Evolutionary conservation across 2,888 invertebrate genomes (phyloP).

Genomic region (Brachyptera putata): DNA sequence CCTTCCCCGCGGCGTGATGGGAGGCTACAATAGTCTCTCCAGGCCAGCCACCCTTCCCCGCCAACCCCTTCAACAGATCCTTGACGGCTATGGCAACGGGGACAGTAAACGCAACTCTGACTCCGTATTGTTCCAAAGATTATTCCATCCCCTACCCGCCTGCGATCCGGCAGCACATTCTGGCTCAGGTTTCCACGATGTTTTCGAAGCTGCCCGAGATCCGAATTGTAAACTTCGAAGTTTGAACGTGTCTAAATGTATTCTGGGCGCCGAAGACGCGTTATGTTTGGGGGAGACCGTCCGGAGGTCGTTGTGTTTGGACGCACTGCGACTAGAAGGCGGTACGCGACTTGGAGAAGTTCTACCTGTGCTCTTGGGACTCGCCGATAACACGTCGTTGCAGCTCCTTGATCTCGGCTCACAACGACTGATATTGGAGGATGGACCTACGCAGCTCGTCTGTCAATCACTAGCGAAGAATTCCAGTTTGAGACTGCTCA

Average conservation of each 20-base stretch:
- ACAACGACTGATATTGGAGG: conserved; percentile 51
- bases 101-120: conserved; percentile 52
- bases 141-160: conserved; percentile 51
- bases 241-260: conserved; percentile 54
- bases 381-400: conserved; percentile 51
- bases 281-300: conserved; percentile 54
- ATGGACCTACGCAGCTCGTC: conserved; percentile 48
- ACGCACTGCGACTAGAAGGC: conserved; percentile 52
- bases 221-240: conserved; percentile 51
- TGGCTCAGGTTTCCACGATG: conserved; percentile 47
- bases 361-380: conserved; percentile 51
- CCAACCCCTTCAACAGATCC: conserved; percentile 46
- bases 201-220: conserved; percentile 48
- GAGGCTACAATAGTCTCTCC: conserved; percentile 46
- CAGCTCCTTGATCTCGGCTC: conserved; percentile 54
- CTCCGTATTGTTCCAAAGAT: conserved; percentile 50
- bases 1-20: conserved; percentile 48
- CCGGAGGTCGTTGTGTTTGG: conserved; percentile 49
- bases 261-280: conserved; percentile 51
- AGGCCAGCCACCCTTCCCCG: conserved; percentile 49
- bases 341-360: conserved; percentile 52
- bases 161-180: conserved; percentile 46
- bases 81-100: conserved; percentile 34
- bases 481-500: conserved; percentile 48
- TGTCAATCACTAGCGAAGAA: conserved; percentile 49